Evolutionary conservation across 2,113 vertebrate species (phyloP).

Genomic region (Indri indri): DNA sequence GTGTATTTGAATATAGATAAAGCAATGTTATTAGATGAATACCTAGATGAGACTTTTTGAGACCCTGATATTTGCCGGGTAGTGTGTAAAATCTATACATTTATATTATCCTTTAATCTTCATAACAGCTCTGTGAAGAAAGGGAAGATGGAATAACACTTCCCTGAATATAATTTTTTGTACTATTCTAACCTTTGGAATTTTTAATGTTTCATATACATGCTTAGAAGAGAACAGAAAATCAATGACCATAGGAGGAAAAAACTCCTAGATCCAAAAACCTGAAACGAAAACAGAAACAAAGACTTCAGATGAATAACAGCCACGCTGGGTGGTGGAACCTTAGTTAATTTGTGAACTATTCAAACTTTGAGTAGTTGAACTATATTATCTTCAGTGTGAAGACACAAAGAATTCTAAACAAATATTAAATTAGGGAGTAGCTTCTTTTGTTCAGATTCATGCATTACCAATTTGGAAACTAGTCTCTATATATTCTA

Average conservation of each 20-base stretch:
- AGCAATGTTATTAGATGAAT: constrained; percentile 3
- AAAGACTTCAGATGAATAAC: background rate
- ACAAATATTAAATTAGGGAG: background rate
- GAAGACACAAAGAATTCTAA: background rate
- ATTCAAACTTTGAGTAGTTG: background rate
- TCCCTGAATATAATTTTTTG: background rate
- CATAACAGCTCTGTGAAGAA: background rate
- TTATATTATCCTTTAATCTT: background rate
- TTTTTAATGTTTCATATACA: background rate
- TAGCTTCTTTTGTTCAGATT: background rate
- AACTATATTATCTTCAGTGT: background rate
- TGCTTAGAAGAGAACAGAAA: background rate
- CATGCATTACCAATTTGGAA: background rate
- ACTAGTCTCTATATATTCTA: background rate
- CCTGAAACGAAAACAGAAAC: background rate
- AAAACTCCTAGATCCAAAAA: background rate
- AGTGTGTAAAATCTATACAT: background rate
- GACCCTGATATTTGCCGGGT: background rate
- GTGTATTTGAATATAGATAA: background rate
- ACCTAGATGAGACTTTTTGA: background rate
- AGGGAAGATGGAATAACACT: background rate
- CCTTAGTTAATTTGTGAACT: background rate
- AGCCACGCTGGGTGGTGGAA: background rate
- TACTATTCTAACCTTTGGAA: background rate
- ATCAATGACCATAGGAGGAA: background rate